Percentiles rank a stretch among this genome's conserved stretches.
These are phyloP conservation scores for Chaenocephalus aceratus DNA, from an alignment of 2,113 vertebrate species.

Conservation along the genomic window DNA sequence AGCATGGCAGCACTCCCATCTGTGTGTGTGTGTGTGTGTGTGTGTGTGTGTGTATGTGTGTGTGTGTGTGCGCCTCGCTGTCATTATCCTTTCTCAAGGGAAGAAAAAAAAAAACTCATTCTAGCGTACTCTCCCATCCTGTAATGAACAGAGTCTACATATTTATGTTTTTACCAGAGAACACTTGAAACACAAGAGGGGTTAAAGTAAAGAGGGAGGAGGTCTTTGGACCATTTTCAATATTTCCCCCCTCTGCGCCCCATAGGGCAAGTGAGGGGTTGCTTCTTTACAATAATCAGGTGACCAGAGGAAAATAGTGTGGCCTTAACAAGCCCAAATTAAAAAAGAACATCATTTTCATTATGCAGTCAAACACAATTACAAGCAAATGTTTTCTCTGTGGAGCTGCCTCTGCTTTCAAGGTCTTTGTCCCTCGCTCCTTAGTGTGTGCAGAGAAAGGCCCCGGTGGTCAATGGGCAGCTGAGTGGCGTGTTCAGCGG, in stretches of 20 bases:
- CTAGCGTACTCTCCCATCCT: conserved; percentile 72
- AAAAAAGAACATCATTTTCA: conserved; percentile 99
- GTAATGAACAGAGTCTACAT: conserved; percentile 80
- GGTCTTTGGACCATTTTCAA: conserved; percentile 92
- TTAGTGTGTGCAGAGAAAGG: conserved; percentile 97
- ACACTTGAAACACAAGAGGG: conserved; percentile 84
- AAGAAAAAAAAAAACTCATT: conserved; percentile 52
- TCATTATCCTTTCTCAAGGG: conserved; percentile 67
- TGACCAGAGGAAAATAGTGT: conserved; percentile 91
- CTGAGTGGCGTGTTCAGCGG: conserved; percentile 95
- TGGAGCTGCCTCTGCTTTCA: conserved; percentile 93
- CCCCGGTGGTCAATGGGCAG: conserved; percentile 96
- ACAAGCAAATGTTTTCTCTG: conserved; percentile 99
- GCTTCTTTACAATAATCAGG: conserved; percentile 92
- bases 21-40: conserved; percentile 55
- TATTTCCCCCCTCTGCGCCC: conserved; percentile 92
- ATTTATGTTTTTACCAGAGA: conserved; percentile 81
- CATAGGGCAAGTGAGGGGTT: conserved; percentile 85
- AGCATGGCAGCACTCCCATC: conserved; percentile 69
- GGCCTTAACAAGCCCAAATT: conserved; percentile 98
- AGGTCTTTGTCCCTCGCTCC: conserved; percentile 92
- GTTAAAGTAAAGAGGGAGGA: conserved; percentile 86
- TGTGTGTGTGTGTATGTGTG: conserved; percentile 61
- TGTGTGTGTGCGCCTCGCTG: conserved; percentile 53
- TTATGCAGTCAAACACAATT: conserved; percentile 99